Base-by-base conservation (phyloP, 2,797 vertebrate genomes). In the Cossypha heuglini region DNA sequence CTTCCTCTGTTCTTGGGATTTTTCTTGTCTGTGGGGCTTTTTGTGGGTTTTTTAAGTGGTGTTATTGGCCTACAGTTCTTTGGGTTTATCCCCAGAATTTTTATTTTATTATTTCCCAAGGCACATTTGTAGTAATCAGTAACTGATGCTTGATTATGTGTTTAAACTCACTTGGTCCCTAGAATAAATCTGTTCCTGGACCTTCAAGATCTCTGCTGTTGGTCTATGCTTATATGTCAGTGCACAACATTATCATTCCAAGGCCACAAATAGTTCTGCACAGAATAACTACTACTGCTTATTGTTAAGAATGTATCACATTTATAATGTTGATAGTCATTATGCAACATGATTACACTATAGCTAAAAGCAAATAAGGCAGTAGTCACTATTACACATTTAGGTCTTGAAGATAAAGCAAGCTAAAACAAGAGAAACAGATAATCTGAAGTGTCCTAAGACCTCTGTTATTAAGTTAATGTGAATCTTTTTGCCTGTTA, bases 331-430 rank as follows among this genome's bases (percentile, higher is more conserved):
- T 80, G 74, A 9, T 71, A 49, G 46, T 64, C 24, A 42, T 90
- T 91, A 57, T 67, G n/a, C 10, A 29, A 35, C 15, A 52, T 58
- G 19, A 63, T 91, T 83, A 55, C 26, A 59, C 52, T 58, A 61
- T 75, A 87, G 9, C 19, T 90, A 57, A 80, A 86, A 83, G 61
- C 16, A 88, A 80, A 83, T 83, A 42, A 80, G 57, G 24, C 52
- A 49, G 29, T 46, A 77, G 52, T 42, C 42, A 80, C 42, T 52
- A 12, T 58, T 24, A 37, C 12, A 67, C 22, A 54, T 77, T 80
- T 59, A 71, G 13, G 55, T 86, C 31, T 69, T 90, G 37, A 11
- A 37, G 31, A 14, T 90, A 45, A 85, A 83, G 21, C 49, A 92
- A 93, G 38, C 18, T 64, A 52, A 81, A 86, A 4, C 6, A 37